Evolutionary conservation across 2,113 vertebrate species (phyloP), one percentile per base, ranked within the genome.

Genomic region (Indri indri): DNA sequence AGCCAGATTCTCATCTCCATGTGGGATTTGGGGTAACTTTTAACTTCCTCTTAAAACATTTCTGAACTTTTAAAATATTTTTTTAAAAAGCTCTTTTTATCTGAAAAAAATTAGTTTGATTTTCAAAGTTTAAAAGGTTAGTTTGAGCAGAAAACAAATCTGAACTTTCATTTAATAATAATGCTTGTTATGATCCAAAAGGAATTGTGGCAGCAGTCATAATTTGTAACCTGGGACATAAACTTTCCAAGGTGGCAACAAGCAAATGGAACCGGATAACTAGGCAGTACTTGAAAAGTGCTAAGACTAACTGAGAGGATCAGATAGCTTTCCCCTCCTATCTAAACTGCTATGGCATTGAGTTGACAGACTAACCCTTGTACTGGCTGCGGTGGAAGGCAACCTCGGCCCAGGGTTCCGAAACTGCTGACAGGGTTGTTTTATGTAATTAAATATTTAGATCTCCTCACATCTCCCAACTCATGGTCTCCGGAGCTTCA

Each of bases 1-100:
- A 88, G 82, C 83, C 79, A 83, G 42, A 79, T 94, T 90, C 30
- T 96, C 90, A 97, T 95, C 70, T 95, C 90, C 23, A 50, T 65
- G 32, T 74, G 40, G 12, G 57, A 87, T 90, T 8, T 81, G 4
- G 83, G 79, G n/a, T 76, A 42, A 83, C 12, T 70, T 83, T 94
- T 91, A 77, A 91, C 8, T 90, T 93, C 22, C 7, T 59, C 54
- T 73, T 91, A 92, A 63, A 92, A 88, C 70, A 94, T 79, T 76
- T 76, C 61, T 63, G 61, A 63, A 63, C 25, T 63, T 63, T 4
- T 63, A 63, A 63, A 63, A 32, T 50, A 85, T 68, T 50, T 66
- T n/a, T 45, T 71, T 14, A 27, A 57, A 79, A 57, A 81, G 17
- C 4, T 54, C 23, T 90, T 87, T 95, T 81, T 92, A 86, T 52